Conservation (phyloP, 2,113 vertebrate species). For the Rhea pennata region DNA sequence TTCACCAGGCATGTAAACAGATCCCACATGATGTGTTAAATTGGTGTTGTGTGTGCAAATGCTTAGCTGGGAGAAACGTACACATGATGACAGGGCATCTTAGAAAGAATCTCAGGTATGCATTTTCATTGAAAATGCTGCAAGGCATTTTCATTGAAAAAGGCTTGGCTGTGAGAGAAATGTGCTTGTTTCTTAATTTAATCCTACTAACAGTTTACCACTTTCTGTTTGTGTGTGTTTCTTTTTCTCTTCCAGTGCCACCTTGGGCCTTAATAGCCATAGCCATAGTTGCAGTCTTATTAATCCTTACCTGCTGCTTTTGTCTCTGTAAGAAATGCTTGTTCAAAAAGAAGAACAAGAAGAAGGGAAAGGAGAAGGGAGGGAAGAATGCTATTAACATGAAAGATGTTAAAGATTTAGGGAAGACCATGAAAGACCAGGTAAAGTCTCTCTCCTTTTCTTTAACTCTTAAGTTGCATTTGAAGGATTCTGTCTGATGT, state of each 20-base stretch:
- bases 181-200: conserved; percentile 4
- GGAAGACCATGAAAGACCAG: conserved; percentile 93
- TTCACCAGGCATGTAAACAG: conserved; percentile 13
- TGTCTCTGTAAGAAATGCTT: conserved; percentile 99
- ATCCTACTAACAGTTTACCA: conserved; percentile 36
- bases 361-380: conserved; percentile 99
- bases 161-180: background rate
- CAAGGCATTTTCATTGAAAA: background rate
- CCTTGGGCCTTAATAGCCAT: conserved; percentile 98
- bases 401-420: conserved; percentile 96
- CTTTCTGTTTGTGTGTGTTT: conserved; percentile 39
- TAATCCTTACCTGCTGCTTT: conserved; percentile 98
- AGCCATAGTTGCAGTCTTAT: conserved; percentile 94
- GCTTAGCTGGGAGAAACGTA: background rate
- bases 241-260: conserved; percentile 88
- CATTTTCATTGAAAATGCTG: background rate
- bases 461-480: background rate
- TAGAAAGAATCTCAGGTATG: background rate
- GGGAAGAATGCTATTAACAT: conserved; percentile 99
- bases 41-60: background rate
- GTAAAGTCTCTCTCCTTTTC: conserved; percentile 77
- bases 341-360: conserved; percentile 99
- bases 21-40: background rate
- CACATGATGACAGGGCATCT: background rate
- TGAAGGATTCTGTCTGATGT: background rate